phyloP scores from a whole-genome alignment of 2,888 invertebrate species.

The Bruchidius siliquastri region DNA sequence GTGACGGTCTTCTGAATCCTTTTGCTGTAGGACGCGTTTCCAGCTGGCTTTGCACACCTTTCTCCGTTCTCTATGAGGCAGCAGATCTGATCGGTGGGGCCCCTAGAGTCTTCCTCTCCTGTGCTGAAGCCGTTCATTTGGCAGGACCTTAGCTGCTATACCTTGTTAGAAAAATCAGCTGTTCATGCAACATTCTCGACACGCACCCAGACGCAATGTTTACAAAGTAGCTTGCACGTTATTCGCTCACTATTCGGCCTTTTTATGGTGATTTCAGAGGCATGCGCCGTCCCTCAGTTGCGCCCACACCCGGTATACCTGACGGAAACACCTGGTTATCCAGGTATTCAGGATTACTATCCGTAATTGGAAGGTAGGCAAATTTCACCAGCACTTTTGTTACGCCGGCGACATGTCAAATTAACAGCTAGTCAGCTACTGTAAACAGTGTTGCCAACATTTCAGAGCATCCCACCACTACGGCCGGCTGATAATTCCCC shows the following conservation, averaged over 20 bases:
- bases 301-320: not conserved
- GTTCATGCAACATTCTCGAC: constrained; percentile 6
- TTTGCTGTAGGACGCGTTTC: constrained; percentile 95
- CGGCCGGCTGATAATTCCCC: too few species aligned
- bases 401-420: too few species aligned
- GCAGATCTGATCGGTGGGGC: constrained; percentile 84
- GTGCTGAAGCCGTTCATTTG: constrained; percentile 85
- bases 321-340: too few species aligned
- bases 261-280: not conserved
- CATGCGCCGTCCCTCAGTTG: not conserved
- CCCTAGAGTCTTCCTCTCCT: constrained; percentile 85
- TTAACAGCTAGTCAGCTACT: too few species aligned
- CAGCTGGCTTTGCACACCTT: constrained; percentile 81
- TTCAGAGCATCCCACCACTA: too few species aligned
- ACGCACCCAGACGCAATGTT: not conserved
- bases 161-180: constrained; percentile 17
- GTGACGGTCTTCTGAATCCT: constrained; percentile 93
- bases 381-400: too few species aligned
- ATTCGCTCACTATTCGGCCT: not conserved
- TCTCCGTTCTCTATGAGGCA: constrained; percentile 87
- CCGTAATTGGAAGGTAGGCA: too few species aligned
- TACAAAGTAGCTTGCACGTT: not conserved
- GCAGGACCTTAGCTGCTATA: constrained; percentile 15
- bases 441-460: too few species aligned
- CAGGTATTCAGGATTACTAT: too few species aligned